Conservation (phyloP, 1,140 invertebrate genomes). For the Drosophila oshimai region DNA sequence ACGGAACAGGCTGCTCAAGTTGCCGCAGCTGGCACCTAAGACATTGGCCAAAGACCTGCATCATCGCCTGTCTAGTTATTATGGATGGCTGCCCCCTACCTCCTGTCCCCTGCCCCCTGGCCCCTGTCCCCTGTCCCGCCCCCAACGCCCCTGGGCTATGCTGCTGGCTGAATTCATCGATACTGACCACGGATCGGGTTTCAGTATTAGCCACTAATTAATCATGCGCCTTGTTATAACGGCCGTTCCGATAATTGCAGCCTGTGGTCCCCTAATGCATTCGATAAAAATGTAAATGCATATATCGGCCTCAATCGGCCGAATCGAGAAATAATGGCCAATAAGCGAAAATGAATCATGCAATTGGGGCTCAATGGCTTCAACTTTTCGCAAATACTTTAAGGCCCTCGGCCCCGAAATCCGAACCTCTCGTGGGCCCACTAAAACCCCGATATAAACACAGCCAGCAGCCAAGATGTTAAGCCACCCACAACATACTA, state of each 20-base stretch:
- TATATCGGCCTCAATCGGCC: slow-evolving; percentile 4
- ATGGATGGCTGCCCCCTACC: slow-evolving; percentile 20
- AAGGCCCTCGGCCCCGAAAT: slow-evolving; percentile 19
- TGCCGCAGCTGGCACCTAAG: slow-evolving; percentile 40
- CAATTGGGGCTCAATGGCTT: slow-evolving; percentile 58
- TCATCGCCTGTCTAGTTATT: slow-evolving; percentile 31
- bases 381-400: slow-evolving; percentile 41
- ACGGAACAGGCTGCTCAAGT: slow-evolving; percentile 48
- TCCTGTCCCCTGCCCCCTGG: too few species aligned
- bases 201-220: slow-evolving; percentile 69
- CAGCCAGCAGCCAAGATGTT: slow-evolving; percentile 56
- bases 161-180: slow-evolving; percentile 1
- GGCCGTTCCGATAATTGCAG: slow-evolving; percentile 53
- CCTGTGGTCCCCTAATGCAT: slow-evolving; percentile 56
- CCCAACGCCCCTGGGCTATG: background rate
- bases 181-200: slow-evolving; percentile 51
- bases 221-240: slow-evolving; percentile 55
- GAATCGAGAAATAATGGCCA: slow-evolving; percentile 64
- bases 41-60: slow-evolving; percentile 20
- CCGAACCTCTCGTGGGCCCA: slow-evolving; percentile 57
- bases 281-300: slow-evolving; percentile 65
- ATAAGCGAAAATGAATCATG: slow-evolving; percentile 72
- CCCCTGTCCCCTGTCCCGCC: too few species aligned
- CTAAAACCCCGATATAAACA: slow-evolving; percentile 75
- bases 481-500: slow-evolving; percentile 11